Percentiles rank a stretch among this genome's conserved stretches.
These are phyloP conservation scores for Corydoras sp. DNA, from an alignment of 2,113 vertebrate species.

Conservation along the genomic window DNA sequence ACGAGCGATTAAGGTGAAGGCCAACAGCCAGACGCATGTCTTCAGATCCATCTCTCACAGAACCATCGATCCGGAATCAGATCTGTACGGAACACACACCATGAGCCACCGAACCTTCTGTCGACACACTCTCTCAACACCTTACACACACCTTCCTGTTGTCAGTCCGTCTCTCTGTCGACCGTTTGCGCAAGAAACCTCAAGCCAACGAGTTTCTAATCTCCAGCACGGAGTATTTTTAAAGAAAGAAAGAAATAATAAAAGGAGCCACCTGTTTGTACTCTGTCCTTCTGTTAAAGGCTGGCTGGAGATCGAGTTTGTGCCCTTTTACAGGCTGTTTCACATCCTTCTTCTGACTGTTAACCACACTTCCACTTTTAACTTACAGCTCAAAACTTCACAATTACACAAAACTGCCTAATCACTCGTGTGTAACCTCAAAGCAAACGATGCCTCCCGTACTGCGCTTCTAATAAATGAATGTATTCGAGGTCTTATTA, in stretches of 20 bases:
- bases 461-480: too few relatives aligned
- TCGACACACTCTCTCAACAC: too few relatives aligned
- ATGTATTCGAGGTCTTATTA: too few relatives aligned
- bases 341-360: constrained; percentile 7
- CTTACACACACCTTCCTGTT: too few relatives aligned
- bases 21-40: background rate
- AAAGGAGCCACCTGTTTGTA: background rate
- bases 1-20: background rate
- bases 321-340: background rate
- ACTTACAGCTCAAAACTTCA: background rate
- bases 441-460: background rate
- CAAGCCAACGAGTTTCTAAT: too few relatives aligned
- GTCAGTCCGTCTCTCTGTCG: too few relatives aligned
- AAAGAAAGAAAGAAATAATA: background rate
- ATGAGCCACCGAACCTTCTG: background rate
- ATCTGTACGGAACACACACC: constrained; percentile 9
- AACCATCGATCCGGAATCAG: background rate
- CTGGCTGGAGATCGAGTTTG: background rate
- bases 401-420: background rate
- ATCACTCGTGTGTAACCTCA: background rate
- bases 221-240: too few relatives aligned
- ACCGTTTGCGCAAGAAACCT: too few relatives aligned
- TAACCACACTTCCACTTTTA: constrained; percentile 25
- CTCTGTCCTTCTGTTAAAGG: background rate
- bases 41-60: background rate